Evolutionary conservation across 2,113 vertebrate genomes (phyloP).

Genomic region (Saccopteryx bilineata): DNA sequence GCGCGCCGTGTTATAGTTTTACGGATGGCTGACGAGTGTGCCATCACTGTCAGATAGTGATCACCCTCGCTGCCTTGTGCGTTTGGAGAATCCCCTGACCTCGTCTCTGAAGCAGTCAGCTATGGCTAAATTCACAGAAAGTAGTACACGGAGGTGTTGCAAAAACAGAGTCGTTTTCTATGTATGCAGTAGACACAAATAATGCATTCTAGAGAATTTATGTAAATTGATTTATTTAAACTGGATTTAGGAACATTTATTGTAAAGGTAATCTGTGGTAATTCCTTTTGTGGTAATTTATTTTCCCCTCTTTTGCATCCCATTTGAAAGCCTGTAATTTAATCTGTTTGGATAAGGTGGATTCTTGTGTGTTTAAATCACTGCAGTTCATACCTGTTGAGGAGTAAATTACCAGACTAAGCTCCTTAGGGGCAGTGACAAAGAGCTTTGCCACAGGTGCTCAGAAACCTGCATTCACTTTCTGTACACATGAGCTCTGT

Average conservation of each 20-base stretch:
- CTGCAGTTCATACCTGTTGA: not conserved
- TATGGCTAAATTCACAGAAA: not conserved
- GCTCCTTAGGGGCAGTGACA: not conserved
- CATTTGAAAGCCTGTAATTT: conserved; percentile 43
- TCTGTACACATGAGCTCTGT: not conserved
- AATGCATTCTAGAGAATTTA: not conserved
- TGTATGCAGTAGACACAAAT: not conserved
- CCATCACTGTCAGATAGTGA: not conserved
- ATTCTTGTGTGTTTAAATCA: conserved; percentile 50
- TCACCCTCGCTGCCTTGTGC: not conserved
- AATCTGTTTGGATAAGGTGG: conserved; percentile 23
- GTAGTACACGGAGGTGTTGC: not conserved
- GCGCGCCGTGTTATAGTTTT: not conserved
- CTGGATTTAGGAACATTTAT: not conserved
- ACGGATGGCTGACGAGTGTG: not conserved
- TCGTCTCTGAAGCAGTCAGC: not conserved
- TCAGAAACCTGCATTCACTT: not conserved
- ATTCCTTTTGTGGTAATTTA: conserved; percentile 25
- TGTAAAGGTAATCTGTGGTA: conserved; percentile 22
- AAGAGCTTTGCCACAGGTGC: not conserved
- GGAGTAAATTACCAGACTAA: not conserved
- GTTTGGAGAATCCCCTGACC: not conserved
- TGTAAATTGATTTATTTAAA: conserved; percentile 32
- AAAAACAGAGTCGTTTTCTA: not conserved
- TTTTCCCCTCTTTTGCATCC: not conserved